Percentiles rank a stretch among this genome's conserved stretches.
Conservation (phyloP, 2,888 invertebrate genomes). For the Drosophila paramelanica region DNA sequence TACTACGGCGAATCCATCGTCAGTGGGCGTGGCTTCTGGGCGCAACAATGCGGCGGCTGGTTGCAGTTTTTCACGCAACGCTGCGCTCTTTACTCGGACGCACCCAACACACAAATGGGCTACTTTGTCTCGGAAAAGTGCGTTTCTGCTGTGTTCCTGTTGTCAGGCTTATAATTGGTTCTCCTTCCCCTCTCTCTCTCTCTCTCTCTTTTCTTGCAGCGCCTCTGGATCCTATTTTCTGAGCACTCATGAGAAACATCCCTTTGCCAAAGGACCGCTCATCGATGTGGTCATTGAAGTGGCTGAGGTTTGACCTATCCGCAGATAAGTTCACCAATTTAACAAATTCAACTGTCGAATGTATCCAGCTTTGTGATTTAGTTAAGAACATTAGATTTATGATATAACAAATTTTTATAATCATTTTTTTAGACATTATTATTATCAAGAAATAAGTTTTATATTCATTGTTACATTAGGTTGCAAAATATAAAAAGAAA, state of each 20-base stretch:
- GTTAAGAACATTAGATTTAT: background rate
- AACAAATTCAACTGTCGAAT: background rate
- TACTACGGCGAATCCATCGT: slow-evolving; percentile 87
- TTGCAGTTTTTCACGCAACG: slow-evolving; percentile 86
- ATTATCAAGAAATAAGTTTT: too few species aligned
- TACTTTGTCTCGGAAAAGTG: slow-evolving; percentile 86
- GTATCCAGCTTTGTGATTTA: background rate
- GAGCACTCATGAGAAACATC: slow-evolving; percentile 61
- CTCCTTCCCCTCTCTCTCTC: too few species aligned
- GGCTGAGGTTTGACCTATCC: slow-evolving; percentile 16
- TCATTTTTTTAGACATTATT: too few species aligned
- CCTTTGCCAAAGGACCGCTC: slow-evolving; percentile 73
- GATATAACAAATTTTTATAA: too few species aligned
- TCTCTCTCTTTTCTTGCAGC: slow-evolving; percentile 74
- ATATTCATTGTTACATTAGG: too few species aligned
- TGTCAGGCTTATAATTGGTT: too few species aligned
- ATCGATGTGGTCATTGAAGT: slow-evolving; percentile 60
- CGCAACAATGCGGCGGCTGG: slow-evolving; percentile 86
- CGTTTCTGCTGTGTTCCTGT: slow-evolving; percentile 27
- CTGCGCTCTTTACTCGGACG: slow-evolving; percentile 81
- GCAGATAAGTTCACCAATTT: too few species aligned
- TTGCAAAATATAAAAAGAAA: too few species aligned
- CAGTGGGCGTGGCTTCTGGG: slow-evolving; percentile 86
- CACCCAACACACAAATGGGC: slow-evolving; percentile 85
- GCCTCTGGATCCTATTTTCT: slow-evolving; percentile 86